Percentiles rank a stretch among this genome's conserved stretches.
Evolutionary conservation across 2,113 vertebrate species (phyloP).

Genomic region (Microtus richardsoni): DNA sequence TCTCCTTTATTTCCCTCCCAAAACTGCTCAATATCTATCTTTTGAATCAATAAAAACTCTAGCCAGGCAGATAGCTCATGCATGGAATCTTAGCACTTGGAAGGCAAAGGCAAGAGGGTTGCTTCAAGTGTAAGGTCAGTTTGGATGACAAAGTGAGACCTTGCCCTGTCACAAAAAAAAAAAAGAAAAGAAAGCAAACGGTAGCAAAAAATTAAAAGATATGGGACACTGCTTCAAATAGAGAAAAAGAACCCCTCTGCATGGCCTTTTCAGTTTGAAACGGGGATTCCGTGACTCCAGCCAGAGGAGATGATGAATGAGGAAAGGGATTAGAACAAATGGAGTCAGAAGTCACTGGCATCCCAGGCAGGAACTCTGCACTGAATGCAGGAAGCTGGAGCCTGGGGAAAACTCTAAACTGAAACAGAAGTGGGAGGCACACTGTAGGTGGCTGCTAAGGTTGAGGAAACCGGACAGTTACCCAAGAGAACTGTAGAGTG

Average conservation of each 20-base stretch:
- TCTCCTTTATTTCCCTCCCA: not conserved
- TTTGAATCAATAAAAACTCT: not conserved
- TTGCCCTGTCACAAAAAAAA: not conserved
- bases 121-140: not conserved
- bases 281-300: not conserved
- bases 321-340: not conserved
- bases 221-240: not conserved
- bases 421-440: not conserved
- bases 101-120: not conserved
- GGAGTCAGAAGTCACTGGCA: not conserved
- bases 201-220: not conserved
- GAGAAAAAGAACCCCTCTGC: not conserved
- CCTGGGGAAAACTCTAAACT: not conserved
- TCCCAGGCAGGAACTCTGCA: not conserved
- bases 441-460: not conserved
- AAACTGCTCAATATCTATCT: not conserved
- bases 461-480: not conserved
- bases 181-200: not conserved
- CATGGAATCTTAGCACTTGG: not conserved
- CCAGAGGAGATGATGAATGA: not conserved
- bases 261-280: not conserved
- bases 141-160: not conserved
- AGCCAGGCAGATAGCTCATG: not conserved
- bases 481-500: not conserved
- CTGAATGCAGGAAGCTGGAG: not conserved